Base-by-base conservation (phyloP, 1,140 invertebrate species). In the Macrosteles quadrilineatus region DNA sequence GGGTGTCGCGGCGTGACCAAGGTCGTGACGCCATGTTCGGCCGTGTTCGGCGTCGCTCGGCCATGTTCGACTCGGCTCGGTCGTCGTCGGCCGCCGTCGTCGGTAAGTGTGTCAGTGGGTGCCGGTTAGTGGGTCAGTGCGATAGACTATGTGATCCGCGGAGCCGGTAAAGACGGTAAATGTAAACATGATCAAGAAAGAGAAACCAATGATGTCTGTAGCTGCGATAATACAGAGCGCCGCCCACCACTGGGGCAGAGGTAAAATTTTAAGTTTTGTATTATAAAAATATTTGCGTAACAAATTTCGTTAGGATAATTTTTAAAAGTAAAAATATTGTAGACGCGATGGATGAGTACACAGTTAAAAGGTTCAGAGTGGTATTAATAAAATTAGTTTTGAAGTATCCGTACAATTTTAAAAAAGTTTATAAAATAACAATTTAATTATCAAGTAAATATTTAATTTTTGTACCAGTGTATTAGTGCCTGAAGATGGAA, bases 181-280 rank as follows among this genome's bases (percentile, higher is more conserved):
- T 23, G 57, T 17, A n/a, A 36, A 32, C 11, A 88, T 90, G 89
- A 87, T 90, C 86, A 91, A 91, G 83, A 92, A 92, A 81, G 90
- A 91, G 80, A 92, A 91, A 79, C 90, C 90, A 69, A 91, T 91
- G 84, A 91, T 91, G 88, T 91, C 89, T 76, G 90, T 92, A 75
- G 88, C 89, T 75, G 89, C 89, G 75, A 90, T 92, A 78, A 91
- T 92, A 76, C 86, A 88, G 74, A 87, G 87, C 47, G 84, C 87
- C 14, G 85, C 87, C 71, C 71, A 73, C 53, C 83, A 85, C 73
- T 87, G 84, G 87, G 78, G 84, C 74, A 79, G 86, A 78, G 81
- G 85, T 77, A 76, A 36, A 36, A 6, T 36, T 36, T 36, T 4
- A 14, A 36, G 4, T 36, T 36, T 36, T 36, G 32, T 36, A 50